Percentiles rank a stretch among this genome's conserved stretches.
phyloP scores from a whole-genome alignment of 2,888 invertebrate species.

The Catotricha subobsoleta region DNA sequence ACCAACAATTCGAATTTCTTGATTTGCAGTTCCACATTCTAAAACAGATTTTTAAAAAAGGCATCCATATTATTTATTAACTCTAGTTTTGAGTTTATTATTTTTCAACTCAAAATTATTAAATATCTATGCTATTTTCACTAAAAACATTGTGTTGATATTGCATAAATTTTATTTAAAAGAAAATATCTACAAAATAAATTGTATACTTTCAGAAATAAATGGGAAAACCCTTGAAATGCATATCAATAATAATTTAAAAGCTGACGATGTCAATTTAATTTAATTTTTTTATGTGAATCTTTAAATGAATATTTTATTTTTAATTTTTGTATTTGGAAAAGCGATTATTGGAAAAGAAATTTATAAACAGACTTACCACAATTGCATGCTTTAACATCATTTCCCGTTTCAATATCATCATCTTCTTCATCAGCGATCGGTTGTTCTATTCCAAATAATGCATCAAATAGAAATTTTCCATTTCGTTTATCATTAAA shows the following conservation, averaged over 20 bases:
- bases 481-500: constrained; percentile 44
- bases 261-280: too few species aligned
- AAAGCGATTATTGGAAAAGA: neutral
- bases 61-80: too few species aligned
- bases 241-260: too few species aligned
- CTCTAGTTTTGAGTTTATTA: too few species aligned
- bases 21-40: constrained; percentile 66
- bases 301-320: neutral
- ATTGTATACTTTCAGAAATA: too few species aligned
- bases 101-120: too few species aligned
- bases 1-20: constrained; percentile 74
- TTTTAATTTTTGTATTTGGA: neutral
- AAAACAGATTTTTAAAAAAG: constrained; percentile 41
- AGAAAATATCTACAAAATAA: too few species aligned
- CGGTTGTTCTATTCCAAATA: constrained; percentile 44
- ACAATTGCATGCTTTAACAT: constrained; percentile 48
- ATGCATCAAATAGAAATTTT: constrained; percentile 52
- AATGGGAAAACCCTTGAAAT: too few species aligned
- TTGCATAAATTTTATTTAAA: too few species aligned
- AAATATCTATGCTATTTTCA: too few species aligned
- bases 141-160: too few species aligned
- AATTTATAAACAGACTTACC: constrained; percentile 30
- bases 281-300: too few species aligned
- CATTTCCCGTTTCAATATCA: constrained; percentile 37
- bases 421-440: constrained; percentile 17